Evolutionary conservation across 2,888 invertebrate genomes (phyloP).

Genomic region (Caenorhabditis imperialis): DNA sequence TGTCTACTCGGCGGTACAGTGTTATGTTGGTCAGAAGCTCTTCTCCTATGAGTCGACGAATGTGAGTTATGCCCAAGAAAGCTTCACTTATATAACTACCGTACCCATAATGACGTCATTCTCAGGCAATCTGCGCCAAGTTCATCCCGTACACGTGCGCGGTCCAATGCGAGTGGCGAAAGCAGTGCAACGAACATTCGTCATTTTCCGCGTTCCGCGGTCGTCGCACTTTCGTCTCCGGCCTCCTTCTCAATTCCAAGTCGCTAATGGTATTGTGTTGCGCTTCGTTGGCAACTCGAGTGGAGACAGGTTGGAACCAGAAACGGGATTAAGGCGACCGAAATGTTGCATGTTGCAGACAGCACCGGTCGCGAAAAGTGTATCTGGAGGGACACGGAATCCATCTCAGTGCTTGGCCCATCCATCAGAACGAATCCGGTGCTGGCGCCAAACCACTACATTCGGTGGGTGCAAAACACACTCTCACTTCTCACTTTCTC

Average conservation of each 20-base stretch:
- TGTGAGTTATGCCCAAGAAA: too few relatives aligned
- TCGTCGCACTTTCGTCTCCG: conserved; percentile 74
- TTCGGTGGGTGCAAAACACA: conserved; percentile 44
- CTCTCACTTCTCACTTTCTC: neutral
- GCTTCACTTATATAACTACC: too few relatives aligned
- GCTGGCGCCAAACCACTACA: conserved; percentile 68
- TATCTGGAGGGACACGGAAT: conserved; percentile 68
- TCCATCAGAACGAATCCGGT: conserved; percentile 70
- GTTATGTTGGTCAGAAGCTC: conserved; percentile 76
- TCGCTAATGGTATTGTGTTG: conserved; percentile 75
- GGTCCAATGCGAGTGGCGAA: conserved; percentile 73
- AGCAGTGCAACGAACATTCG: conserved; percentile 66
- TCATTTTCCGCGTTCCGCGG: conserved; percentile 71
- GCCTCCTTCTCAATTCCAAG: conserved; percentile 73
- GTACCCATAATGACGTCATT: neutral
- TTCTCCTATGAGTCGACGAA: conserved; percentile 74
- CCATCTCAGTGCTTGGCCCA: conserved; percentile 66
- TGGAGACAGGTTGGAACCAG: conserved; percentile 64
- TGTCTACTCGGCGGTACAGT: conserved; percentile 67
- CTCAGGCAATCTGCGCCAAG: conserved; percentile 74
- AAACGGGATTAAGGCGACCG: conserved; percentile 20
- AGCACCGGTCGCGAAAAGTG: conserved; percentile 63
- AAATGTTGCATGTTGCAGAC: conserved; percentile 57
- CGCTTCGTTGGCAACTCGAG: conserved; percentile 72
- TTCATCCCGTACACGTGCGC: conserved; percentile 73